These are phyloP conservation scores for Sterrhoptilus dennistouni DNA, from an alignment of 2,113 vertebrate genomes.

Conservation along the genomic window DNA sequence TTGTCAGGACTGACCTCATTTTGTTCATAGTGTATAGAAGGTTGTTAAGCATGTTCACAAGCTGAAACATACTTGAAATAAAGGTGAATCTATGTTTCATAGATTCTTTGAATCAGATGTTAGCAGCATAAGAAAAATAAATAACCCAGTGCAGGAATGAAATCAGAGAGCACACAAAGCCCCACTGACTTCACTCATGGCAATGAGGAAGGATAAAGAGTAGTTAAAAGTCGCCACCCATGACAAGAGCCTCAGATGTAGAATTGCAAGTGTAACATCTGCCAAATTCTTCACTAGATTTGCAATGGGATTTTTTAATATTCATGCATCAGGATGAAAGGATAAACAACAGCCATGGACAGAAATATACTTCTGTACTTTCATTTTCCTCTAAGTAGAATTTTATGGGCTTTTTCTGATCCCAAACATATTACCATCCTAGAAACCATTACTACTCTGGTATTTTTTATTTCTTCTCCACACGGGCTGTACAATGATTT, in stretches of 20 bases:
- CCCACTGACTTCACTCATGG: neutral
- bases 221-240: neutral
- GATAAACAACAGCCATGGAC: neutral
- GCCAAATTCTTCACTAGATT: neutral
- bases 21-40: neutral
- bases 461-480: neutral
- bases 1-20: neutral
- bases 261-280: neutral
- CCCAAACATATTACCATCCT: neutral
- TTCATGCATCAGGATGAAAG: neutral
- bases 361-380: neutral
- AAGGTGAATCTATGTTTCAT: neutral
- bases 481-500: fast-evolving
- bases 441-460: neutral
- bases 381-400: neutral
- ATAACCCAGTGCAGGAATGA: neutral
- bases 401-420: neutral
- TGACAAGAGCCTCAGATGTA: neutral
- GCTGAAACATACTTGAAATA: neutral
- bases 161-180: neutral
- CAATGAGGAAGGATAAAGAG: neutral
- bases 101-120: neutral
- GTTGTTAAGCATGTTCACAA: neutral
- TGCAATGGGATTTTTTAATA: neutral
- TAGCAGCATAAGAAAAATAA: neutral